A percentile compares a stretch with the other conserved stretches of the same genome.
These are phyloP conservation scores for Thumatha senex DNA, from an alignment of 2,888 invertebrate genomes.

Conservation along the genomic window DNA sequence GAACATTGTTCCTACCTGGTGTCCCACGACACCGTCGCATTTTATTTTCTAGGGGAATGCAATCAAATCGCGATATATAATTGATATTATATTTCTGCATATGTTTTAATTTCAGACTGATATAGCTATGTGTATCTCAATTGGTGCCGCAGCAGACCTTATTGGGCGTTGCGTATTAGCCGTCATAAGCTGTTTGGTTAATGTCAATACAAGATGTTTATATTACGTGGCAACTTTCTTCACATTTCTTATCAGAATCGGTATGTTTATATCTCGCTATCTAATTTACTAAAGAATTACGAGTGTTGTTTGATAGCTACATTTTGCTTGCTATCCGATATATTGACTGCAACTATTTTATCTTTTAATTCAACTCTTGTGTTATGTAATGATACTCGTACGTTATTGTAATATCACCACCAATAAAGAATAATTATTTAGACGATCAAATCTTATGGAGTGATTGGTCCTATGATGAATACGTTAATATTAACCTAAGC, in stretches of 20 bases:
- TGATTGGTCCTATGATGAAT: too few species aligned
- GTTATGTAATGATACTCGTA: too few species aligned
- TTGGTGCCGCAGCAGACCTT: slow-evolving; percentile 71
- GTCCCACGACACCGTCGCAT: too few species aligned
- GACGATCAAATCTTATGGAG: too few species aligned
- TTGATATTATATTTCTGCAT: too few species aligned
- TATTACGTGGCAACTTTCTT: slow-evolving; percentile 62
- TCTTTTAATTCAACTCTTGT: background rate
- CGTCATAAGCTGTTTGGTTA: slow-evolving; percentile 55
- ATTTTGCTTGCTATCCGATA: background rate
- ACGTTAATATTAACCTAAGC: too few species aligned
- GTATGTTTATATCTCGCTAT: slow-evolving; percentile 42
- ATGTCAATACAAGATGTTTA: slow-evolving; percentile 63
- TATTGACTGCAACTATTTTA: background rate
- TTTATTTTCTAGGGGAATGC: too few species aligned
- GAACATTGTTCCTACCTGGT: too few species aligned
- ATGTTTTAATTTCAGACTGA: slow-evolving; percentile 53
- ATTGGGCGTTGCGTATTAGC: slow-evolving; percentile 65
- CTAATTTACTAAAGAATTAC: slow-evolving; percentile 4
- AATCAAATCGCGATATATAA: too few species aligned
- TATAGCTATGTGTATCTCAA: slow-evolving; percentile 70
- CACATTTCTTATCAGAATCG: slow-evolving; percentile 63
- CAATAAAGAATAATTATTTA: too few species aligned
- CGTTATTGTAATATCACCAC: too few species aligned
- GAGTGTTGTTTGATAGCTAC: slow-evolving; percentile 5